These are phyloP conservation scores for Cathartes aura DNA, from an alignment of 2,113 vertebrate species.

Conservation along the genomic window DNA sequence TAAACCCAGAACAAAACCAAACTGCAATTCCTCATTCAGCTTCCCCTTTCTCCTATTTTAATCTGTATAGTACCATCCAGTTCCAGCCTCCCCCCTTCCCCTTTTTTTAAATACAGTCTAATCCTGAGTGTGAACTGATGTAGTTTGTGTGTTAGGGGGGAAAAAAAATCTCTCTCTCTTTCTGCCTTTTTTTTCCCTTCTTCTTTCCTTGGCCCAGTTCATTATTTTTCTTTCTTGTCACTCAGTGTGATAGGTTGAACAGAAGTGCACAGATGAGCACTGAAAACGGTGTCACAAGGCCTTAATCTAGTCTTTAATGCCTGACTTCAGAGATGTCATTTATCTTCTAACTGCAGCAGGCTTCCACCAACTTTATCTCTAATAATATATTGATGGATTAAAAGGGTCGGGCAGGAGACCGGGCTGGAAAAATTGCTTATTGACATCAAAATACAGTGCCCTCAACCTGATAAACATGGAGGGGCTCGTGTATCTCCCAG, in stretches of 20 bases:
- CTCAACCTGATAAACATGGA: conserved; percentile 99
- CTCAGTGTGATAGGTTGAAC: conserved; percentile 99
- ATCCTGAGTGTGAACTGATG: conserved; percentile 85
- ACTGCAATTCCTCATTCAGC: conserved; percentile 58
- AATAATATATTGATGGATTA: conserved; percentile 99
- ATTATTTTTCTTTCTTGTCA: conserved; percentile 99
- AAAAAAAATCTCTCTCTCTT: conserved; percentile 81
- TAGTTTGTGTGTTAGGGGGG: conserved; percentile 78
- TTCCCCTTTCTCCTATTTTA: conserved; percentile 73
- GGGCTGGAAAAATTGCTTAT: conserved; percentile 99
- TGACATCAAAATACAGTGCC: conserved; percentile 99
- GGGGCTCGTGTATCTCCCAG: conserved; percentile 88
- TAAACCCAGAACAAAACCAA: conserved; percentile 13
- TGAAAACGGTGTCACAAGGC: conserved; percentile 99
- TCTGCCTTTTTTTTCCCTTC: conserved; percentile 83
- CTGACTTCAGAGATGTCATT: conserved; percentile 99
- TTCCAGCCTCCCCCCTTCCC: conserved; percentile 65
- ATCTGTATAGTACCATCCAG: conserved; percentile 72
- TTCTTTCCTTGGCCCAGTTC: conserved; percentile 97
- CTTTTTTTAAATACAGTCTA: conserved; percentile 82
- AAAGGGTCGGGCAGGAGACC: conserved; percentile 99
- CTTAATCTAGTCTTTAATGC: conserved; percentile 99
- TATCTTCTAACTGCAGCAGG: conserved; percentile 99
- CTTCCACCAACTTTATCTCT: conserved; percentile 99
- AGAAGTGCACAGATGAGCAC: conserved; percentile 99